Evolutionary conservation across 2,888 invertebrate species (phyloP).

Genomic region (Plebejus argus): DNA sequence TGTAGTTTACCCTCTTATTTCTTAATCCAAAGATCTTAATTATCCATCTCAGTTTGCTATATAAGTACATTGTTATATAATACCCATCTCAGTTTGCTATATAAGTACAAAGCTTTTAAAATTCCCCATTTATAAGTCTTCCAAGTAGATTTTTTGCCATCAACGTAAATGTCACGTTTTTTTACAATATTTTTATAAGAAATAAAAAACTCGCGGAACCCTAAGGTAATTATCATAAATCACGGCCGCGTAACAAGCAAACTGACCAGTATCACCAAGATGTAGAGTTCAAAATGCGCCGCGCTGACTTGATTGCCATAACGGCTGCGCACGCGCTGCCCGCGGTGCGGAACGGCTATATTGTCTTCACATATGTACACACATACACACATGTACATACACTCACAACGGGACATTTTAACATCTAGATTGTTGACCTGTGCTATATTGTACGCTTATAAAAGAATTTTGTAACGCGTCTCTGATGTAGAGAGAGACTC

Average conservation of each 20-base stretch:
- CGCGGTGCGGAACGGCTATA: slow-evolving; percentile 42
- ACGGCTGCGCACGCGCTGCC: slow-evolving; percentile 50
- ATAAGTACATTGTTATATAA: no score
- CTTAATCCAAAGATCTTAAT: neutral
- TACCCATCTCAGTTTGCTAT: neutral
- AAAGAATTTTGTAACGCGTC: slow-evolving; percentile 4
- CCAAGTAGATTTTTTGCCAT: neutral
- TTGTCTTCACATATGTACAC: slow-evolving; percentile 18
- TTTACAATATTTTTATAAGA: neutral
- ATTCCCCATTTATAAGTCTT: neutral
- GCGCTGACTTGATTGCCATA: slow-evolving; percentile 46
- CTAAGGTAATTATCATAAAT: slow-evolving; percentile 32
- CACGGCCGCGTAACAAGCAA: slow-evolving; percentile 9
- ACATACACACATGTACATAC: neutral
- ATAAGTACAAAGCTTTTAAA: neutral
- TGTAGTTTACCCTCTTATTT: no score
- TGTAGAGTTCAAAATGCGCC: neutral
- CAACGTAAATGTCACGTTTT: neutral
- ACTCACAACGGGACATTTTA: slow-evolving; percentile 8
- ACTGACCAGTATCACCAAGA: neutral
- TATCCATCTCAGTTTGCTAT: neutral
- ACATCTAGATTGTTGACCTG: slow-evolving; percentile 20
- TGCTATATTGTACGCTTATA: slow-evolving; percentile 9
- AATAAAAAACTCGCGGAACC: slow-evolving; percentile 25
- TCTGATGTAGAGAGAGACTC: neutral